phyloP scores from a whole-genome alignment of 2,113 vertebrate genomes.

The Cyphomyrus discorhynchus region DNA sequence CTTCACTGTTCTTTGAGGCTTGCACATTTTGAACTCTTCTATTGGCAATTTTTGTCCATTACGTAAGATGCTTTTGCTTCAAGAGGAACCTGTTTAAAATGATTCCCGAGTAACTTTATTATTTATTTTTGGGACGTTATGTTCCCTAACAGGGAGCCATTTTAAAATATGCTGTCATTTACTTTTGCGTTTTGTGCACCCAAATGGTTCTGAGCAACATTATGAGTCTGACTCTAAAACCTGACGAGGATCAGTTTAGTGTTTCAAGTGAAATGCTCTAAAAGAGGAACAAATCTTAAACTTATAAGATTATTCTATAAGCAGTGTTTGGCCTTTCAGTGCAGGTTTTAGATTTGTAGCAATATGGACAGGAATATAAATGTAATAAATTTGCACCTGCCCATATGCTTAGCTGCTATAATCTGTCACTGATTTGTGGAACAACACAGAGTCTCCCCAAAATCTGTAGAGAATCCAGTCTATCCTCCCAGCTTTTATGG shows the following conservation, averaged over 20 bases:
- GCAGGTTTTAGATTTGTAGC: not conserved
- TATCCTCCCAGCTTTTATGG: constrained; percentile 1
- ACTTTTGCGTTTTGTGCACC: not conserved
- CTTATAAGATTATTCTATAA: not conserved
- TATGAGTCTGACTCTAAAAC: not conserved
- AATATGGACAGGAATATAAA: not conserved
- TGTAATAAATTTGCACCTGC: not conserved
- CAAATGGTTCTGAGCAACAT: not conserved
- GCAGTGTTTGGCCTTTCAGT: not conserved
- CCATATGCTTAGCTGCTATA: not conserved
- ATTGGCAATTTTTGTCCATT: not conserved
- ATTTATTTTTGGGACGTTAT: constrained; percentile 11
- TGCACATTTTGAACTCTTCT: not conserved
- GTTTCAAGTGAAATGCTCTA: not conserved
- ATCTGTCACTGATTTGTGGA: not conserved
- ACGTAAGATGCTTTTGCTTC: not conserved
- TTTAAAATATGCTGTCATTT: constrained; percentile 20
- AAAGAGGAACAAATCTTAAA: not conserved
- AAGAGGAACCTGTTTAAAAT: not conserved
- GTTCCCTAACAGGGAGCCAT: not conserved
- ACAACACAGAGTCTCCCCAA: not conserved
- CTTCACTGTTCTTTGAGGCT: not conserved
- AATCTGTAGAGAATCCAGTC: not conserved
- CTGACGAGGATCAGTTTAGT: not conserved
- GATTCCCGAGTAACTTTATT: not conserved